Percentiles rank a stretch among this genome's conserved stretches.
Evolutionary conservation across 2,888 invertebrate genomes (phyloP).

Genomic region (Drosophila mimica): DNA sequence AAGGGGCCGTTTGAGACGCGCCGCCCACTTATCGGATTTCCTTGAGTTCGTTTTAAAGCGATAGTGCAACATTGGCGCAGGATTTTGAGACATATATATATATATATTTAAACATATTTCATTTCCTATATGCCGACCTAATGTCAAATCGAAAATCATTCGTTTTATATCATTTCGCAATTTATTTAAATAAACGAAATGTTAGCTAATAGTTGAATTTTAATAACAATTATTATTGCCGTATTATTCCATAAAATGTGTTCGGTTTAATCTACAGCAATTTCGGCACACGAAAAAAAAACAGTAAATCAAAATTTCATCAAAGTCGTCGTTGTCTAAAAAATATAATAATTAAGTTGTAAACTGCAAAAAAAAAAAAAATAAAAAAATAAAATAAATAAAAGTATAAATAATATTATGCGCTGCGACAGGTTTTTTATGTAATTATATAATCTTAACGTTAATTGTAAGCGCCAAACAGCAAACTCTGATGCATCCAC

Average conservation of each 20-base stretch:
- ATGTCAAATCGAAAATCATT: constrained; percentile 32
- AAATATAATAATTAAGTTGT: constrained; percentile 37
- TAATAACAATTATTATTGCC: constrained; percentile 44
- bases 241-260: constrained; percentile 65
- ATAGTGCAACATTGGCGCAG: constrained; percentile 22
- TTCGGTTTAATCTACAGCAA: constrained; percentile 48
- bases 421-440: constrained; percentile 60
- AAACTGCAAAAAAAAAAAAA: constrained; percentile 23
- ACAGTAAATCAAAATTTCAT: constrained; percentile 47
- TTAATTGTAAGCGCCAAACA: constrained; percentile 57
- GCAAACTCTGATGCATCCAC: constrained; percentile 37
- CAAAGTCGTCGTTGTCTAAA: constrained; percentile 28
- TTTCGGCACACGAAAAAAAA: constrained; percentile 52
- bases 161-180: constrained; percentile 42
- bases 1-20: constrained; percentile 16
- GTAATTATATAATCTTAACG: constrained; percentile 68
- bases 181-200: constrained; percentile 57
- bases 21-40: constrained; percentile 24
- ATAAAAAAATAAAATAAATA: constrained; percentile 2
- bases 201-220: constrained; percentile 59
- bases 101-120: constrained; percentile 10
- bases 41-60: constrained; percentile 40
- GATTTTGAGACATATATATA: constrained; percentile 20
- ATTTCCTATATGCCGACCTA: constrained; percentile 18
- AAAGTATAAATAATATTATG: constrained; percentile 15